Base-by-base conservation (phyloP, 2,797 vertebrate species). In the Macropus fuliginosus region DNA sequence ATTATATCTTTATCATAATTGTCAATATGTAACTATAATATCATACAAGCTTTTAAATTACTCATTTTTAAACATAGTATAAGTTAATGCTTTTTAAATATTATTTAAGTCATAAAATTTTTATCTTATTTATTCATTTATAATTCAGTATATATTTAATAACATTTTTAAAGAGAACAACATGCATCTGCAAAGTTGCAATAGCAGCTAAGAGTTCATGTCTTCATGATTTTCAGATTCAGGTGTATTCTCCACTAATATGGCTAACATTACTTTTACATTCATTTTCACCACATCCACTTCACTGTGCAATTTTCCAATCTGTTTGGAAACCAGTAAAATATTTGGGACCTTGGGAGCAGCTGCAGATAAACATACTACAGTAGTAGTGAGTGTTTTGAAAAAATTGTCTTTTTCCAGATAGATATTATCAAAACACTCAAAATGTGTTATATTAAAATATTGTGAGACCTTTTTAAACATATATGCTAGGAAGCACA, bases 201-300 rank as follows among this genome's bases (percentile, higher is more conserved):
- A 55, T 34, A 91, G 81, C 21, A 89, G 4, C 3, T 18, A 96
- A 29, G 55, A 91, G 4, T 89, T 93, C 50, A n/a, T 16, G 52
- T 12, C 92, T 95, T 94, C 52, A 93, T 92, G 90, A 55, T 92
- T 91, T 18, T 27, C 0, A 34, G 74, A 91, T 94, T 54, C 18
- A 90, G 59, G 93, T 93, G 52, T 57, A 56, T 94, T 92, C 62
- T 56, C 6, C 1, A 29, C 46, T 5, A 6, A 66, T 66, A 66
- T 16, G 34, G 34, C 34, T 0, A 98, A 98, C 99, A 99, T 99
- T 66, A 99, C 99, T 62, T 94, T 98, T 94, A 98, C 96, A 0
- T 99, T 99, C 98, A 99, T 98, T 96, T 98, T 99, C 96, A 98
- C 98, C 98, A 99, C 98, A 92, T 99, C 99, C 95, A 99, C 94